Percentiles rank a stretch among this genome's conserved stretches.
Conservation (phyloP, 2,113 vertebrate species). For the Calyptomena viridis region DNA sequence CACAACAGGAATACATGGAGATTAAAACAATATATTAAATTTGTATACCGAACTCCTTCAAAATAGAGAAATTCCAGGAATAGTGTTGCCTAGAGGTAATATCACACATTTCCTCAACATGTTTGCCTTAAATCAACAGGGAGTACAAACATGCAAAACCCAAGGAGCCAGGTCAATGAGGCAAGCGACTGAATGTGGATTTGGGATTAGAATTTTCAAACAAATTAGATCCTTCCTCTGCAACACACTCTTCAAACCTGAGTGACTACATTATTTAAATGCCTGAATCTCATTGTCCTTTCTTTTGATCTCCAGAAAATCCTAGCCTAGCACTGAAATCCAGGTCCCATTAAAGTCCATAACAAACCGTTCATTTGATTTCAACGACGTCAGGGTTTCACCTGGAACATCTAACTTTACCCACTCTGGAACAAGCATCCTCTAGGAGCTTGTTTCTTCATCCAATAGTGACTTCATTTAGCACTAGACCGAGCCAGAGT, state of each 20-base stretch:
- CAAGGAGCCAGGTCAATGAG: background rate
- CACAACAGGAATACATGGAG: background rate
- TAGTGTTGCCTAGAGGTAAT: background rate
- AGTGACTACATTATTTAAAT: background rate
- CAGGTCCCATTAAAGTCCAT: background rate
- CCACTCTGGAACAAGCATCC: background rate
- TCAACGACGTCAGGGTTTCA: background rate
- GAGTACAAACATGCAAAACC: background rate
- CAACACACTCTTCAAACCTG: background rate
- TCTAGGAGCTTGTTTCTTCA: background rate
- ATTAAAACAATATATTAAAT: background rate
- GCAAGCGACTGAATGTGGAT: background rate
- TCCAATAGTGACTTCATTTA: background rate
- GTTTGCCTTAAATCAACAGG: background rate
- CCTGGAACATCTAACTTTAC: background rate
- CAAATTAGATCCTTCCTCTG: background rate
- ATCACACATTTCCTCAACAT: background rate
- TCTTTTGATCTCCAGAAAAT: background rate
- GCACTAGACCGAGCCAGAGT: background rate
- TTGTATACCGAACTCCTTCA: background rate
- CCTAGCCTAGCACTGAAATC: background rate
- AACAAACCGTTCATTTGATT: background rate
- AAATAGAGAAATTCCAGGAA: background rate
- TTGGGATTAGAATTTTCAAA: background rate
- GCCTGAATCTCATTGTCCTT: background rate